Conservation (phyloP, 2,888 invertebrate species). For the Drosophila anomalipes region DNA sequence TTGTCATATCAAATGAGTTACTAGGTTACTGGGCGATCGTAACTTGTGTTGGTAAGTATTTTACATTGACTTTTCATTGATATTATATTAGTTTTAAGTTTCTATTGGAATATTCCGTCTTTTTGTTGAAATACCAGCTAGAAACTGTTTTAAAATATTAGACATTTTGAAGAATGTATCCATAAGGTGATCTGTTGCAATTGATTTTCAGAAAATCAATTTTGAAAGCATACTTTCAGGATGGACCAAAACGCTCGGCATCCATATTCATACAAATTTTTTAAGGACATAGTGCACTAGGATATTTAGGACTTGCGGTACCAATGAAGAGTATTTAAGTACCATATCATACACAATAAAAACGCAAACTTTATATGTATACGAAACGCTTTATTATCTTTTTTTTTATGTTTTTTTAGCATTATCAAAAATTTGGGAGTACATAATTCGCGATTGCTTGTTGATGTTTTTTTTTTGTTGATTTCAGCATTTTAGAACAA, state of each 20-base stretch:
- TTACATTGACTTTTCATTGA: too few relatives aligned
- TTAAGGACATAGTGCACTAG: background rate
- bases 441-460: conserved; percentile 43
- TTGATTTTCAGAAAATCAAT: background rate
- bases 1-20: background rate
- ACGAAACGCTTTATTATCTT: conserved; percentile 55
- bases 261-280: background rate
- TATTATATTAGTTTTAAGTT: background rate
- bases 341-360: background rate
- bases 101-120: background rate
- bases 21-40: background rate
- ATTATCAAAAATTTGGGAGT: conserved; percentile 52
- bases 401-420: conserved; percentile 35
- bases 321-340: background rate
- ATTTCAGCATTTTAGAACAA: conserved; percentile 44
- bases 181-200: background rate
- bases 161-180: background rate
- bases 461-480: conserved; percentile 14
- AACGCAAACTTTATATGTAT: conserved; percentile 9
- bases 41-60: background rate
- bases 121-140: background rate
- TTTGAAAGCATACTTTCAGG: background rate
- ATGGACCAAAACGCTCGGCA: background rate
- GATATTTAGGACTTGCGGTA: background rate
- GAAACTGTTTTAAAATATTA: background rate